These are phyloP conservation scores for Bursaphelenchus mucronatus DNA, from an alignment of 1,140 invertebrate genomes.

Conservation along the genomic window DNA sequence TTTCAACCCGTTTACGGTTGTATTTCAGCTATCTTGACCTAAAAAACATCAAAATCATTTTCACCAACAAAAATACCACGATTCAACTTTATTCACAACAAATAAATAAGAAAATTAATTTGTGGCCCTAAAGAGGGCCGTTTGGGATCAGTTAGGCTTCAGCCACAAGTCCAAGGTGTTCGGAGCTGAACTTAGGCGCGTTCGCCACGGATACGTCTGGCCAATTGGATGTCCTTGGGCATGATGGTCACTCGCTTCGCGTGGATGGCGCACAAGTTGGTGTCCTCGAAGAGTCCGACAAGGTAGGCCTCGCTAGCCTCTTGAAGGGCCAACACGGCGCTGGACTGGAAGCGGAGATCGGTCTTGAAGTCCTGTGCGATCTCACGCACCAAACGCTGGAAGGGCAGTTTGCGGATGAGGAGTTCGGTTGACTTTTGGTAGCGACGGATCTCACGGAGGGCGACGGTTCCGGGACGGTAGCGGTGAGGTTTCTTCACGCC, in stretches of 20 bases:
- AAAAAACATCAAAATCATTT: too few relatives aligned
- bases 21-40: too few relatives aligned
- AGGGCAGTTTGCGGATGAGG: conserved; percentile 66
- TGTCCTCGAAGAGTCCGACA: conserved; percentile 82
- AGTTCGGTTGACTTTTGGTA: conserved; percentile 72
- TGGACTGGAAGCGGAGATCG: conserved; percentile 75
- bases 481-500: conserved; percentile 65
- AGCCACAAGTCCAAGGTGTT: too few relatives aligned
- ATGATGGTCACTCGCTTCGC: conserved; percentile 90
- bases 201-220: conserved; percentile 43
- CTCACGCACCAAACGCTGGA: conserved; percentile 67
- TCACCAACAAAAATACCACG: too few relatives aligned
- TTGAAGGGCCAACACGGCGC: conserved; percentile 67
- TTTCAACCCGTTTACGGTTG: too few relatives aligned
- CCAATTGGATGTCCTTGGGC: conserved; percentile 69
- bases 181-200: conserved; percentile 30
- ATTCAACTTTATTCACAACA: too few relatives aligned
- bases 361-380: conserved; percentile 77
- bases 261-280: conserved; percentile 86
- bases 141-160: conserved; percentile 4
- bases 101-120: not conserved
- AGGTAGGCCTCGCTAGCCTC: conserved; percentile 85
- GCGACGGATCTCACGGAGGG: conserved; percentile 65
- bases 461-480: conserved; percentile 60
- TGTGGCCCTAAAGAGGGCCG: conserved; percentile 17